phyloP scores from a whole-genome alignment of 2,113 vertebrate species.

The Marmota flaviventris region DNA sequence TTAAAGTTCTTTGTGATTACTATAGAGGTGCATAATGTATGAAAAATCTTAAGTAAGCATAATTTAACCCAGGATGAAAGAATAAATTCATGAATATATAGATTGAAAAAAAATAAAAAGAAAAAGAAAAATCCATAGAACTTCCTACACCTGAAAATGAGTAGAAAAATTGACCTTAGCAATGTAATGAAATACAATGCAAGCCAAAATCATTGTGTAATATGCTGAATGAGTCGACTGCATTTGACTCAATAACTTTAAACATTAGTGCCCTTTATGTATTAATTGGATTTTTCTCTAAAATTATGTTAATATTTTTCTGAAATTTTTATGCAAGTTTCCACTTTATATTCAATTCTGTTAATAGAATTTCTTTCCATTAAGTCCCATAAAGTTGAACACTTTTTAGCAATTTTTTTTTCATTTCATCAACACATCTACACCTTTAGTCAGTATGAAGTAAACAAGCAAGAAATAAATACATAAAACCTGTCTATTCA shows the following conservation, averaged over 20 bases:
- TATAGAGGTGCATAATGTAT: not conserved
- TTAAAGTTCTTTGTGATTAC: not conserved
- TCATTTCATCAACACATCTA: conserved; percentile 3
- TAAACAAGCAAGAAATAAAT: conserved; percentile 35
- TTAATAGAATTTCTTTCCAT: not conserved
- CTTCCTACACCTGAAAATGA: not conserved
- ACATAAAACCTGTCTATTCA: not conserved
- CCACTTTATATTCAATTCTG: not conserved
- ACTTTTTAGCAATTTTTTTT: not conserved
- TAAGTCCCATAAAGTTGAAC: not conserved
- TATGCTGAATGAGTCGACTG: not conserved
- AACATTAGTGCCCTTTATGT: not conserved
- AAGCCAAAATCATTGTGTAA: not conserved
- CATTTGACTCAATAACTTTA: not conserved
- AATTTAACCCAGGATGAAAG: not conserved
- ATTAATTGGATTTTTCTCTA: not conserved
- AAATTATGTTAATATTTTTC: not conserved
- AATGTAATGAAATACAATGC: not conserved
- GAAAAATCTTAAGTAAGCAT: not conserved
- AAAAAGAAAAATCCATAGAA: not conserved
- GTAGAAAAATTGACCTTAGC: not conserved
- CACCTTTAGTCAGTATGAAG: conserved; percentile 52
- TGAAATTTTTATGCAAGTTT: not conserved
- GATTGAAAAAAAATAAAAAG: not conserved
- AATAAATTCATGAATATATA: not conserved